phyloP scores from a whole-genome alignment of 2,888 invertebrate species.

The Sarcophaga carnaria region DNA sequence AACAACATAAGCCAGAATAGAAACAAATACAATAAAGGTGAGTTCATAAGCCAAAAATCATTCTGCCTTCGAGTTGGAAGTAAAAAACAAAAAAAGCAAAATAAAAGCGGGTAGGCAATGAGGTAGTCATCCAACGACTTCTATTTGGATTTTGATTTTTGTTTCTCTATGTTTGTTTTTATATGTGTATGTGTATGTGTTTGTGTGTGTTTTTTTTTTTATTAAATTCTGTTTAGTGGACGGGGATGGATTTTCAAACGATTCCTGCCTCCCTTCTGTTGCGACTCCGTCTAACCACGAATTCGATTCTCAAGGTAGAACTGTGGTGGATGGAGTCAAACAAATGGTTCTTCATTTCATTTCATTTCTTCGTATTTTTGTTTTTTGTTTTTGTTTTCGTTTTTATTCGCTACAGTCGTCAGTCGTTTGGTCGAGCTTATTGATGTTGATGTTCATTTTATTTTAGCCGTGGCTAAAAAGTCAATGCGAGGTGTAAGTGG shows the following conservation, averaged over 20 bases:
- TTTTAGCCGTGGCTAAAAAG: constrained; percentile 38
- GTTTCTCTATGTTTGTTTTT: neutral
- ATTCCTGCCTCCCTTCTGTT: constrained; percentile 2
- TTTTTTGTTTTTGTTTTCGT: constrained; percentile 22
- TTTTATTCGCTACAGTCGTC: constrained; percentile 36
- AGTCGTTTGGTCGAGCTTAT: constrained; percentile 10
- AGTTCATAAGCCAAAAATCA: constrained; percentile 64
- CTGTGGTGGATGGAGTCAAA: neutral
- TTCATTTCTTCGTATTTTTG: constrained; percentile 11
- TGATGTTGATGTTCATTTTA: constrained; percentile 39
- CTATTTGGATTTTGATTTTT: neutral
- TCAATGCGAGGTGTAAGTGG: constrained; percentile 63
- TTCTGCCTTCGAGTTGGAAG: constrained; percentile 39
- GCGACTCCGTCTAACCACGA: neutral
- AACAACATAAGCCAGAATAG: constrained; percentile 39
- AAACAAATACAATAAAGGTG: constrained; percentile 52
- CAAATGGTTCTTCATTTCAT: constrained; percentile 29
- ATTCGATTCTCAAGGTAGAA: constrained; percentile 27
- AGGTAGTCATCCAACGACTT: constrained; percentile 23
- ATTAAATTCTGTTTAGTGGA: neutral
- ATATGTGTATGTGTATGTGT: neutral
- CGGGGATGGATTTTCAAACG: neutral
- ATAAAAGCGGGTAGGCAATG: constrained; percentile 4
- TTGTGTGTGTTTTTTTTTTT: neutral
- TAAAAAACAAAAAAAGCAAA: neutral